A percentile compares a stretch with the other conserved stretches of the same genome.
phyloP scores from a whole-genome alignment of 2,888 invertebrate genomes.

The Drosophila kuntzei region DNA sequence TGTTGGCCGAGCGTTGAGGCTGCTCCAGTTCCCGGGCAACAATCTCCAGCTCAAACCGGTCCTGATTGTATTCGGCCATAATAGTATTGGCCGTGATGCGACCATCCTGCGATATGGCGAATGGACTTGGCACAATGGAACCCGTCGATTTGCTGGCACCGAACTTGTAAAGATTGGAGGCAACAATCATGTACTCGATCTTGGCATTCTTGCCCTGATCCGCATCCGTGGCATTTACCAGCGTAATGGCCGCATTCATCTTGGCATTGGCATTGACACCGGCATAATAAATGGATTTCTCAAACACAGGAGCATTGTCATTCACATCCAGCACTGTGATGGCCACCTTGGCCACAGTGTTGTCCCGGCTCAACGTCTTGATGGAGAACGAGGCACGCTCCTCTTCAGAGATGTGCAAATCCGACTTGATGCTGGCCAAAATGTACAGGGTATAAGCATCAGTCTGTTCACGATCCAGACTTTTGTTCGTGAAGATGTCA shows the following conservation, averaged over 20 bases:
- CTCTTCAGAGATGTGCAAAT: slow-evolving; percentile 88
- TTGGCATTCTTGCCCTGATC: slow-evolving; percentile 94
- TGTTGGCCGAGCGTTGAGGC: slow-evolving; percentile 91
- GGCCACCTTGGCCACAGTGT: slow-evolving; percentile 90
- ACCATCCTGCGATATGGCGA: slow-evolving; percentile 86
- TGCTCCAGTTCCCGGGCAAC: slow-evolving; percentile 92
- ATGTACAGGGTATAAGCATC: slow-evolving; percentile 91
- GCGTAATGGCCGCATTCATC: slow-evolving; percentile 90
- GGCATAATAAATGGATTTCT: slow-evolving; percentile 86
- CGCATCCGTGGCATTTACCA: slow-evolving; percentile 92
- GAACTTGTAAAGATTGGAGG: slow-evolving; percentile 92
- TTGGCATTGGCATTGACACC: slow-evolving; percentile 92
- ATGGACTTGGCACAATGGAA: slow-evolving; percentile 95
- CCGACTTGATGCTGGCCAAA: slow-evolving; percentile 93
- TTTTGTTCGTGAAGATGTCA: slow-evolving; percentile 91
- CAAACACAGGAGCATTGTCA: slow-evolving; percentile 93
- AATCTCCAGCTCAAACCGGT: slow-evolving; percentile 93
- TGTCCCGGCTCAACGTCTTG: slow-evolving; percentile 87
- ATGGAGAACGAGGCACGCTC: slow-evolving; percentile 86
- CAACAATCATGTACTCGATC: slow-evolving; percentile 92
- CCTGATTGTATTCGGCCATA: slow-evolving; percentile 95
- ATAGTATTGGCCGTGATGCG: slow-evolving; percentile 89
- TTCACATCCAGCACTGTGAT: slow-evolving; percentile 92
- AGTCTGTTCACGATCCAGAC: slow-evolving; percentile 92
- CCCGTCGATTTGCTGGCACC: slow-evolving; percentile 90